Base-by-base conservation (phyloP, 2,113 vertebrate genomes). In the Pipra filicauda region DNA sequence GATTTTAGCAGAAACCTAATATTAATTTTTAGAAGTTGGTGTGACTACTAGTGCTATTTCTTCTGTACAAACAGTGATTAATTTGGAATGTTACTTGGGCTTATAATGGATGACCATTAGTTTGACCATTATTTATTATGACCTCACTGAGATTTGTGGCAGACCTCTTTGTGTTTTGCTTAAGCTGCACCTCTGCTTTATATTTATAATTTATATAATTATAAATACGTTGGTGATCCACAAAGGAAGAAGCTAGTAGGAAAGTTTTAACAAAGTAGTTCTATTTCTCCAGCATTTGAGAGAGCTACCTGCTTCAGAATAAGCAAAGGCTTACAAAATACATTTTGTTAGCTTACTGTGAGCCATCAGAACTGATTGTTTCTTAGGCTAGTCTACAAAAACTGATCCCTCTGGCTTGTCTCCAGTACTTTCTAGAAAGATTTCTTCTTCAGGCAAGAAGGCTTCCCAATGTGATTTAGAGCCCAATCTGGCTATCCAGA, bases 201-300 rank as follows among this genome's bases (percentile, higher is more conserved):
- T 0, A 2, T n/a, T n/a, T n/a, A n/a, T n/a, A n/a, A n/a, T 88
- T 79, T 93, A 41, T 0, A 2, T 58, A 61, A 49, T 0, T 0
- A 76, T 41, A 73, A 80, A 65, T 57, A 48, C 2, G 2, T 12
- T 24, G 12, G 35, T 51, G 49, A 83, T 44, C 55, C 69, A 89
- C 2, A 80, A 46, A 71, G 55, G 51, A 74, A 66, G 24, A 46
- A 72, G 9, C 19, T 69, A 33, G 28, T 31, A 43, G 27, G 35
- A 35, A 82, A 75, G 20, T 69, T 89, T 35, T 69, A 83, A 64
- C 0, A 2, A 79, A 83, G 23, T 51, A 52, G 9, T 2, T 91
- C 61, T 58, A 52, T 74, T 71, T 86, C 49, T 58, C 8, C 28
- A 69, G 39, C 31, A 37, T 74, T 78, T 4, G 6, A 23, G 46